These are phyloP conservation scores for Marmota flaviventris DNA, from an alignment of 2,113 vertebrate species.

Conservation along the genomic window DNA sequence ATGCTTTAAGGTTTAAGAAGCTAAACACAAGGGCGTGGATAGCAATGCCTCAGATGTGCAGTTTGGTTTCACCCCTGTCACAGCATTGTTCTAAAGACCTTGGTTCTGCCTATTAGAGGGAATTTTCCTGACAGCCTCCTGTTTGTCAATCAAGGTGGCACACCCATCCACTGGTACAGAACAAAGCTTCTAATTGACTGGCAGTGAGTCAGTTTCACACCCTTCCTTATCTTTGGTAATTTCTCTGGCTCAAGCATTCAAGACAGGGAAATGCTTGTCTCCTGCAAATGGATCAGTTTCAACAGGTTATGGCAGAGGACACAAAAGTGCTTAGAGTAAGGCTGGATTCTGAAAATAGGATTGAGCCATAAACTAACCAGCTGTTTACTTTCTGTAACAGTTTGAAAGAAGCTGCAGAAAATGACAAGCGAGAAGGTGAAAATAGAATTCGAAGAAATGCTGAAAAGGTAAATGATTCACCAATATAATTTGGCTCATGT, in stretches of 20 bases:
- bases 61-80: slow-evolving; percentile 57
- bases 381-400: slow-evolving; percentile 58
- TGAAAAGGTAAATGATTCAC: slow-evolving; percentile 67
- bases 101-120: slow-evolving; percentile 54
- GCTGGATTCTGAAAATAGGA: neutral
- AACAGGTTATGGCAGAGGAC: neutral
- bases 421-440: neutral
- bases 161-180: slow-evolving; percentile 43
- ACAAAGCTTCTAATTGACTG: slow-evolving; percentile 76
- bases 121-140: slow-evolving; percentile 68
- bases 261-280: slow-evolving; percentile 38
- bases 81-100: slow-evolving; percentile 58
- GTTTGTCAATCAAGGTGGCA: slow-evolving; percentile 63
- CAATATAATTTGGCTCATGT: neutral
- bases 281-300: neutral
- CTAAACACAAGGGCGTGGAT: neutral
- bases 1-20: neutral
- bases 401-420: slow-evolving; percentile 79
- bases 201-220: slow-evolving; percentile 66
- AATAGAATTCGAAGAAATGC: slow-evolving; percentile 53
- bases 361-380: neutral
- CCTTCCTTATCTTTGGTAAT: slow-evolving; percentile 73
- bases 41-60: neutral
- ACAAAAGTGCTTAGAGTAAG: neutral
- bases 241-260: neutral